Evolutionary conservation across 2,888 invertebrate genomes (phyloP), one percentile per base, ranked within the genome.

Genomic region (Sinelater perroti): DNA sequence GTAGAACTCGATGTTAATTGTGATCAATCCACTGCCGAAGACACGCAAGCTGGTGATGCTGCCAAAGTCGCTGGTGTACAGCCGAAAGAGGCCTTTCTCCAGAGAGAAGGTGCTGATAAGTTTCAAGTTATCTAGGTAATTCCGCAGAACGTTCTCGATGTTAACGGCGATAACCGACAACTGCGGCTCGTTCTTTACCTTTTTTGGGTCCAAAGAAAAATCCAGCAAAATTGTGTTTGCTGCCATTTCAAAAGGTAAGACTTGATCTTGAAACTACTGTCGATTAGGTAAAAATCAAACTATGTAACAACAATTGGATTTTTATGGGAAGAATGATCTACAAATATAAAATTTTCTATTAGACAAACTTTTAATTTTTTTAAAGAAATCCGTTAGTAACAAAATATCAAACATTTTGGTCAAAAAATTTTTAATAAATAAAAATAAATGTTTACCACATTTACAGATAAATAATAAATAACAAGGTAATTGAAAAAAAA

Each of bases 1-100:
- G 75, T 86, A 92, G 80, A 90, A 93, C 74, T 93, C 93, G 71
- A 93, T 86, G 75, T 91, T 93, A 66, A 93, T 81, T 26, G 92
- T 91, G 54, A 93, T 82, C 65, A 92, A 80, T 52, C 93, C 93
- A 68, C 88, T 86, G 38, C 84, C 83, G 70, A 88, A 92, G 65
- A 90, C 83, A 72, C 92, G 83, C 35, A 90, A 81, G 20, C 87
- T 88, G 18, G 90, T 84, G 4, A 90, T 82, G 40, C 86, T 84
- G 20, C 87, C 87, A 72, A 84, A 84, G 59, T 88, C 89, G 61
- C 90, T 90, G 24, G 87, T 85, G 61, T 88, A 83, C 13, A 92
- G 77, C 68, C 87, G 85, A 62, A 91, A 79, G 35, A 88, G 84
- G 45, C 90, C 89, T 53, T 87, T 89, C 63, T 88, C 87, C 65